Base-by-base conservation (phyloP, 2,888 invertebrate genomes). In the Drosophila niveifrons region DNA sequence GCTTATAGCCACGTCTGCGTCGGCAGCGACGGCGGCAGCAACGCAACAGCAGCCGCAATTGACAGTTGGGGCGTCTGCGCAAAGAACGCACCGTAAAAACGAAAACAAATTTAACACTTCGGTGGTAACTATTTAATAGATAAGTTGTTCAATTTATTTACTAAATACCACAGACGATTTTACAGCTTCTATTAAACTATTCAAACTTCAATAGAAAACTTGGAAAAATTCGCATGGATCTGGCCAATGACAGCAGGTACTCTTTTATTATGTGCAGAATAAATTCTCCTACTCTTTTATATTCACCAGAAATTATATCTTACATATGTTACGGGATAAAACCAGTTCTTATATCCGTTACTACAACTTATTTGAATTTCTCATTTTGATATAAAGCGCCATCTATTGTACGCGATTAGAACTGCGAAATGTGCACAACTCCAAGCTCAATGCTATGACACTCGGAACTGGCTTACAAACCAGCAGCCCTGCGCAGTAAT, bases 21-120 rank as follows among this genome's bases (percentile, higher is more conserved):
- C 10, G 15, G 48, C 50, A 34, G 50, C 13, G 18, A 8, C 68
- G 44, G 34, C 43, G n/a, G 11, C 41, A 23, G 11, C 13, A 36
- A 36, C 47, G 72, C 51, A 23, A 23, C 58, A 36, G 10, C 18
- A 36, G 15, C 36, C 7, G 17, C 17, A 11, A 46, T 34, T 75
- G 79, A 79, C 76, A 29, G 57, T 66, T 63, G 55, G 7, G 28
- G 64, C 44, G 64, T 51, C 61, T 72, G 72, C 78, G 78, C 78
- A 62, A 1, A 15, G 10, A 15, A 13, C 6, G 1, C 7, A 36
- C 13, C 9, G 44, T 29, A 13, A 48, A 75, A 79, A 79, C 58
- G 69, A 78, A 78, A 78, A 78, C 79, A 78, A 77, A 18, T 15
- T 66, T 69, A 72, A 78, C 68, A 55, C 75, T 51, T 41, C 29